A percentile compares a stretch with the other conserved stretches of the same genome.
Conservation (phyloP, 2,113 vertebrate species). For the Bubalus kerabau region DNA sequence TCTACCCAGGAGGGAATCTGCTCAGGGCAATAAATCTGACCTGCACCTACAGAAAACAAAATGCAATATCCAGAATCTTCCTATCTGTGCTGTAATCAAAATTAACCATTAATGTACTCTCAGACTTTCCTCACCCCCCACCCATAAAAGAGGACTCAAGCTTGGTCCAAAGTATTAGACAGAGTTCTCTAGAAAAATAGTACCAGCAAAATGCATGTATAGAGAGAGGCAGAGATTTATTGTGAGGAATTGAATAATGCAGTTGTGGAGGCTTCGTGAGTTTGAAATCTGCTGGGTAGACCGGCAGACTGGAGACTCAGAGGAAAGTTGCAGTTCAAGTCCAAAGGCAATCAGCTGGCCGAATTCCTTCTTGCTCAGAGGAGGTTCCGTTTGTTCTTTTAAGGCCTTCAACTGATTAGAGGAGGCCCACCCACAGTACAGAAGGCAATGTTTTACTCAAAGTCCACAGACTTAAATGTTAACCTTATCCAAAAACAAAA, state of each 20-base stretch:
- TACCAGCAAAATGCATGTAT: neutral
- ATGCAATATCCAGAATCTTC: neutral
- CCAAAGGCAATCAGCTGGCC: neutral
- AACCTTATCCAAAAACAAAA: neutral
- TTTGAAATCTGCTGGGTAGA: neutral
- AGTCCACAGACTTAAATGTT: neutral
- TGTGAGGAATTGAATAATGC: neutral
- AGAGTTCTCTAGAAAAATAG: neutral
- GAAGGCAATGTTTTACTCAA: neutral
- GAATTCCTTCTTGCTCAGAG: neutral
- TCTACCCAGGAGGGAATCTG: neutral
- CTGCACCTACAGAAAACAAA: neutral
- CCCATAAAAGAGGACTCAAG: neutral
- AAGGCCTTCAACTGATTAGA: neutral
- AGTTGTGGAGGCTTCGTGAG: neutral
- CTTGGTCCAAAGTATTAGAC: neutral
- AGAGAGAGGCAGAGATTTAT: neutral
- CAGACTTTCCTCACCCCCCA: neutral
- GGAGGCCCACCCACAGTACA: neutral
- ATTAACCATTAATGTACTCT: neutral
- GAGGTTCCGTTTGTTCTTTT: neutral
- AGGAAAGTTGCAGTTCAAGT: neutral
- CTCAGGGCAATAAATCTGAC: neutral
- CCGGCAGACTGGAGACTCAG: neutral
- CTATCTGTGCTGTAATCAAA: neutral